A percentile compares a stretch with the other conserved stretches of the same genome.
Evolutionary conservation across 2,113 vertebrate genomes (phyloP).

Genomic region (Callopanchax toddi): DNA sequence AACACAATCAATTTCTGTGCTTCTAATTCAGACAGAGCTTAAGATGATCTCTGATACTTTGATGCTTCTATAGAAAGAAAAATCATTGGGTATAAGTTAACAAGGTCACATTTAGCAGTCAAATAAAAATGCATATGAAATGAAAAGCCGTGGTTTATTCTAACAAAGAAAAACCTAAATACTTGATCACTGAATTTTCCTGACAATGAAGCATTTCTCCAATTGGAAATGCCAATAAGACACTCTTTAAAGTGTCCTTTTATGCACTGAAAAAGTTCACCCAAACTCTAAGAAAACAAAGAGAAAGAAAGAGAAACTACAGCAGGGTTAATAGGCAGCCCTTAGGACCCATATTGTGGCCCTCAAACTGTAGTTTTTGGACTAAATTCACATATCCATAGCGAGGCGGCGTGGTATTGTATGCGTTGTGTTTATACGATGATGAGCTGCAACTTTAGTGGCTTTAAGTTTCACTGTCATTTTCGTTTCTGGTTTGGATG

Average conservation of each 20-base stretch:
- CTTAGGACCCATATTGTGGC: no score
- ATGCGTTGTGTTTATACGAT: no score
- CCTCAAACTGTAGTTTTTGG: no score
- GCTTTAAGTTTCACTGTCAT: no score
- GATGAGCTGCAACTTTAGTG: no score
- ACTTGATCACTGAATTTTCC: slow-evolving; percentile 37
- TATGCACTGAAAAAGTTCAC: slow-evolving; percentile 81
- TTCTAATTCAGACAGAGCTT: slow-evolving; percentile 59
- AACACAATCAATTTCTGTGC: slow-evolving; percentile 63
- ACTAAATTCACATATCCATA: no score
- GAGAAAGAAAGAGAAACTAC: no score
- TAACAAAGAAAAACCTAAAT: no score
- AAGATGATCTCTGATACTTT: slow-evolving; percentile 48
- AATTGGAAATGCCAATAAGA: slow-evolving; percentile 88
- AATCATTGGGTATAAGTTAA: slow-evolving; percentile 48
- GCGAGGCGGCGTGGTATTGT: no score
- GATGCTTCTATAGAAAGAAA: slow-evolving; percentile 25
- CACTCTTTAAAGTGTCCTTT: slow-evolving; percentile 86
- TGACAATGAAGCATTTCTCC: slow-evolving; percentile 49
- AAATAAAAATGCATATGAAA: slow-evolving; percentile 18
- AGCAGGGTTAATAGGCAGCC: no score
- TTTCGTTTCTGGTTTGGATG: no score
- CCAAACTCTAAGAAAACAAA: slow-evolving; percentile 77
- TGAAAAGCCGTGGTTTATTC: slow-evolving; percentile 16
- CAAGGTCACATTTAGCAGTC: slow-evolving; percentile 56